Conservation (phyloP, 2,113 vertebrate species). For the Rhabdornis inornatus region DNA sequence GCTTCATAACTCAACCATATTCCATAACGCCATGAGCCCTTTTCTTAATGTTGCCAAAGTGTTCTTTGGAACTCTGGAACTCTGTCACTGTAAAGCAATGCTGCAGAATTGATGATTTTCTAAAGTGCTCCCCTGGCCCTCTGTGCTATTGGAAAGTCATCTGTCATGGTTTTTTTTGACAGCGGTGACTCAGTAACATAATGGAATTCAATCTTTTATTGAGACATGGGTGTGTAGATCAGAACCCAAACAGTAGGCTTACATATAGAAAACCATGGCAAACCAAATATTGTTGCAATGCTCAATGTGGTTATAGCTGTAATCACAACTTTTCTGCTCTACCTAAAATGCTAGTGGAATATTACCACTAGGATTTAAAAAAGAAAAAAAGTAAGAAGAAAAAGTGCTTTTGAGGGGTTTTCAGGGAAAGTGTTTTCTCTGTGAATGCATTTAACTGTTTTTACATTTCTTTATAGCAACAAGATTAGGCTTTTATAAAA, state of each 20-base stretch:
- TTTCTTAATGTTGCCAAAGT: background rate
- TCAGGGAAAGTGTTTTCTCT: background rate
- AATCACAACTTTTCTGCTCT: background rate
- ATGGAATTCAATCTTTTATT: conserved; percentile 58
- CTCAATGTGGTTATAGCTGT: background rate
- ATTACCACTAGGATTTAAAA: background rate
- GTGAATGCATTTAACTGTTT: background rate
- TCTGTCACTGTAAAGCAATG: background rate
- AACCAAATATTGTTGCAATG: background rate
- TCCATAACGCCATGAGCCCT: background rate
- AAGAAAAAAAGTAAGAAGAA: too few relatives aligned
- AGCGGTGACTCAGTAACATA: conserved; percentile 66
- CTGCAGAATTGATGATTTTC: background rate
- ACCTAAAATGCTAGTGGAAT: background rate
- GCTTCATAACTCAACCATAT: background rate
- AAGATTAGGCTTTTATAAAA: background rate
- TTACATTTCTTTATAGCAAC: background rate
- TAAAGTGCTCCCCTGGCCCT: background rate
- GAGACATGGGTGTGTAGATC: conserved; percentile 71
- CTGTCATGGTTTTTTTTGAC: conserved; percentile 73
- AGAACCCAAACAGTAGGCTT: conserved; percentile 41
- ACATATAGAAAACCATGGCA: background rate
- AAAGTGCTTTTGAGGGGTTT: background rate
- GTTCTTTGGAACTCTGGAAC: background rate
- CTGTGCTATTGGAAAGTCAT: background rate